phyloP scores from a whole-genome alignment of 2,113 vertebrate species.

The Nyctibius bracteatus region DNA sequence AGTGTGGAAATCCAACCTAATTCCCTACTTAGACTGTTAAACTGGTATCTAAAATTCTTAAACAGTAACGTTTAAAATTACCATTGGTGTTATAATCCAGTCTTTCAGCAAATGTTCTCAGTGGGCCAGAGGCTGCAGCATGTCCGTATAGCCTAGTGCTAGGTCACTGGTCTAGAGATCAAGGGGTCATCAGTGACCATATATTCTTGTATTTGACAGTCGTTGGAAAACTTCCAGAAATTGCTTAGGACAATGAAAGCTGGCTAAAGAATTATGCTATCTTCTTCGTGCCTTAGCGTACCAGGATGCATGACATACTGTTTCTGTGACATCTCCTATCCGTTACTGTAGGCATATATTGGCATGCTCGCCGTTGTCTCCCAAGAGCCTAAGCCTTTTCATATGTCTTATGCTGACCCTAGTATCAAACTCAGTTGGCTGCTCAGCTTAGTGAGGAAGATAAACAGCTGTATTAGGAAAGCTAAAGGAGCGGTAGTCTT shows the following conservation, averaged over 20 bases:
- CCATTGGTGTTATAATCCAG: not conserved
- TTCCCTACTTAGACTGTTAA: not conserved
- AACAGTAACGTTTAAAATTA: not conserved
- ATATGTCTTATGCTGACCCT: not conserved
- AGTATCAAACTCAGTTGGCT: not conserved
- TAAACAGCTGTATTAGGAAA: not conserved
- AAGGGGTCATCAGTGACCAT: not conserved
- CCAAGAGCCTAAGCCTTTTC: not conserved
- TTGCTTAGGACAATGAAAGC: not conserved
- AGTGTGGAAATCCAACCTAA: not conserved
- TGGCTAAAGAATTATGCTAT: not conserved
- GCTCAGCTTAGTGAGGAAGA: not conserved
- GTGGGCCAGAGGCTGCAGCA: fast-evolving
- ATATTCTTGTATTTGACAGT: not conserved
- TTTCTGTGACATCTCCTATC: not conserved
- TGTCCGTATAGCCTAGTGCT: not conserved
- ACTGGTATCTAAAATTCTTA: not conserved
- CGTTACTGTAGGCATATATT: not conserved
- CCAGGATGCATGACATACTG: not conserved
- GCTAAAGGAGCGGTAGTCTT: not conserved
- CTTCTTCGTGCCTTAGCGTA: not conserved
- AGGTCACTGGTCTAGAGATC: not conserved
- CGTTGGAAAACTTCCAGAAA: not conserved
- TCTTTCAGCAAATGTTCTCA: not conserved
- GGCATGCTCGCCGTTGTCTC: not conserved